Evolutionary conservation across 1,140 invertebrate genomes (phyloP), one percentile per base, ranked within the genome.

Genomic region (Oppia nitens): DNA sequence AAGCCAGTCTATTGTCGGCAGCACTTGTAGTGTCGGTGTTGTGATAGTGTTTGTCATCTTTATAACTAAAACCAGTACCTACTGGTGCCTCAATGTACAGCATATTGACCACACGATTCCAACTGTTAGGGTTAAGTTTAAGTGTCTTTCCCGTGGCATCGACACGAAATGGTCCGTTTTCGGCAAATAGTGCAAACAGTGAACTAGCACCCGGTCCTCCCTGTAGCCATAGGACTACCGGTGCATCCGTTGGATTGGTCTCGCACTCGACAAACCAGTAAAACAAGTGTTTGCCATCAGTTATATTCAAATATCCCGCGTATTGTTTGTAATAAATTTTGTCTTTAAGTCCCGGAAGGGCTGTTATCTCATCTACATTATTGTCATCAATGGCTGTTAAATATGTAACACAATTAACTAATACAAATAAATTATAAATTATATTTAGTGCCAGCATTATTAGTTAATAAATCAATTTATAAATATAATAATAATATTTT

Each of bases 181-280:
- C 77, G 57, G 65, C 68, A 3, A 78, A 66, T 3, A 76, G 63
- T 9, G 75, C 77, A 66, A 81, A 85, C 27, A 92, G 68, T 0
- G 85, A 87, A 1, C 82, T 79, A 4, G 80, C 79, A 0, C 87
- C 87, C 1, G 87, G 87, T 6, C 84, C 76, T 53, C 85, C 87
- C 74, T 91, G 85, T 1, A 91, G 60, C 77, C 77, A 78, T n/a
- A 78, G 62, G n/a, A 79, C 67, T 3, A 77, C 27, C 25, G 76
- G 78, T 59, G 75, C 77, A 26, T 60, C 67, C 6, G 59, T 47
- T 6, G 77, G 74, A 60, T 71, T 68, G 24, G 65, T 68, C 53
- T 71, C 64, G 21, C 74, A 75, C 62, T 77, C 73, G 47, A 77
- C 70, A 65, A 78, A 77, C 75, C 68, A 68, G 53, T 70, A 70